These are phyloP conservation scores for Heteromormyrus szaboi DNA, from an alignment of 2,797 vertebrate species.

Conservation along the genomic window DNA sequence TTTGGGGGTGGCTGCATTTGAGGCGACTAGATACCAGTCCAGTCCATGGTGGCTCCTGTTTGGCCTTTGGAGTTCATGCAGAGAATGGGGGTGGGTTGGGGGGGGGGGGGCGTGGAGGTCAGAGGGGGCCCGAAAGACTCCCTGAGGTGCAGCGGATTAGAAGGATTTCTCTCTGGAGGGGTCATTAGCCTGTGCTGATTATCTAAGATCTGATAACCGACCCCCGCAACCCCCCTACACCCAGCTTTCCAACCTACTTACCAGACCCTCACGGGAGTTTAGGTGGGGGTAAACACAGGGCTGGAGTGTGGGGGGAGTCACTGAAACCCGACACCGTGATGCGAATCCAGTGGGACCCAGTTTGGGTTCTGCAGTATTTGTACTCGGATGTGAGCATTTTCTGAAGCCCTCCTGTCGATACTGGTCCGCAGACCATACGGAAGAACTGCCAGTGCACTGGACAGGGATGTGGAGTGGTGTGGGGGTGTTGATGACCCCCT, in stretches of 20 bases:
- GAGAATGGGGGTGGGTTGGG: neutral
- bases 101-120: neutral
- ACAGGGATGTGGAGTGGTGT: neutral
- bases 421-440: neutral
- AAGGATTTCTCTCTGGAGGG: conserved; percentile 56
- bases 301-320: neutral
- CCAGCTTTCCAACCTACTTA: conserved; percentile 1
- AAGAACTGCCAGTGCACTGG: neutral
- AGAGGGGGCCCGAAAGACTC: neutral
- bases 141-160: conserved; percentile 46
- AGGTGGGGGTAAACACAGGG: neutral
- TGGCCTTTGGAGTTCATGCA: too few relatives aligned
- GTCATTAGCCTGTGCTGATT: conserved; percentile 61
- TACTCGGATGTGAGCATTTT: neutral
- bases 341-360: neutral
- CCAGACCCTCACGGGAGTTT: conserved; percentile 14
- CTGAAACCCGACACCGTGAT: conserved; percentile 7
- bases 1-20: too few relatives aligned
- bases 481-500: conserved; percentile 11
- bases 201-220: conserved; percentile 35
- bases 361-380: neutral
- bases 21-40: too few relatives aligned
- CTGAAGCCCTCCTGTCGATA: neutral
- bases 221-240: neutral
- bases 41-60: too few relatives aligned